Conservation (phyloP, 1,140 invertebrate species). For the Battus philenor region DNA sequence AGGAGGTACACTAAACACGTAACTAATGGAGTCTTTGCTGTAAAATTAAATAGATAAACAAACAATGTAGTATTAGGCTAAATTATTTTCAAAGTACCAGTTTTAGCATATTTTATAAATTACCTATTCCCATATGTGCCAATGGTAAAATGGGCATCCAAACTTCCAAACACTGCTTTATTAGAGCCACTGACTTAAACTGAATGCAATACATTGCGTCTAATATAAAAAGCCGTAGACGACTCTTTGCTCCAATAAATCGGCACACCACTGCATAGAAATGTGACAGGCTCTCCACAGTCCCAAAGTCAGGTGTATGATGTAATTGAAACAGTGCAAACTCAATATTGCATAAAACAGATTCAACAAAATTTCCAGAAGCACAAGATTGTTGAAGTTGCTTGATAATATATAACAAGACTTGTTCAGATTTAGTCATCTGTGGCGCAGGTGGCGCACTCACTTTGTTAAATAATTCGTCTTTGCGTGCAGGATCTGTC, state of each 20-base stretch:
- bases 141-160: constrained; percentile 64
- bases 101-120: constrained; percentile 20
- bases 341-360: constrained; percentile 52
- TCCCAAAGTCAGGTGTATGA: constrained; percentile 45
- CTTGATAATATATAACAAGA: constrained; percentile 49
- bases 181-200: constrained; percentile 51
- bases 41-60: constrained; percentile 19
- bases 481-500: constrained; percentile 42
- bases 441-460: constrained; percentile 33
- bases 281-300: constrained; percentile 53
- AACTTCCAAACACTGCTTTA: constrained; percentile 58
- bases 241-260: constrained; percentile 46
- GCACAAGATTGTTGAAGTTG: constrained; percentile 25
- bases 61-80: neutral
- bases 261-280: constrained; percentile 64
- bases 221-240: constrained; percentile 56
- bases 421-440: constrained; percentile 60
- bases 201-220: constrained; percentile 70
- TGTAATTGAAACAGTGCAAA: constrained; percentile 57
- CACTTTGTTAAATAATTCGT: constrained; percentile 46
- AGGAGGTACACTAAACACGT: constrained; percentile 61
- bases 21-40: constrained; percentile 64
- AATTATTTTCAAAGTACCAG: too few species aligned
- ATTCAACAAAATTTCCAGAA: constrained; percentile 22
- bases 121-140: constrained; percentile 54